Conservation (phyloP, 2,888 invertebrate genomes). For the Trachelus troglodyta region DNA sequence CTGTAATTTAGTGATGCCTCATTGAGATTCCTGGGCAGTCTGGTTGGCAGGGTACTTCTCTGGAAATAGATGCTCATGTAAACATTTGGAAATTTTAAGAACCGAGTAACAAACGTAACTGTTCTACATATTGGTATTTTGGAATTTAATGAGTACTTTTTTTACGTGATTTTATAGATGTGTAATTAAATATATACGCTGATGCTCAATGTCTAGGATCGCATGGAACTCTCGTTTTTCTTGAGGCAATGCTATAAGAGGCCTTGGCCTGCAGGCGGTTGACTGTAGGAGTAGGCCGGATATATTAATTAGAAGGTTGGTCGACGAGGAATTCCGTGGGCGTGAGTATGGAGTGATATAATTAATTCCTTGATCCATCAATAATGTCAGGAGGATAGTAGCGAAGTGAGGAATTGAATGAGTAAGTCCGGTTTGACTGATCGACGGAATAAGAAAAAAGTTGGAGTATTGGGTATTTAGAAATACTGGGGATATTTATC, state of each 20-base stretch:
- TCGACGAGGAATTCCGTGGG: constrained; percentile 35
- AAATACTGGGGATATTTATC: background rate
- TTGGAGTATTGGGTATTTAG: background rate
- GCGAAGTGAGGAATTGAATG: background rate
- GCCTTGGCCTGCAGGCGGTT: background rate
- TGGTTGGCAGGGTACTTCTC: background rate
- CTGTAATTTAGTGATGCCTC: constrained; percentile 11
- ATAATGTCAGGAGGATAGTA: background rate
- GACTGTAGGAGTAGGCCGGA: background rate
- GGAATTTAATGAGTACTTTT: background rate
- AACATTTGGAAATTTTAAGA: background rate
- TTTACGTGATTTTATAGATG: too few relatives aligned
- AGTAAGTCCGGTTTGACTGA: background rate
- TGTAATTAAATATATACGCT: background rate
- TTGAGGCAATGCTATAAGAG: background rate
- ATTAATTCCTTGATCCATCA: constrained; percentile 29
- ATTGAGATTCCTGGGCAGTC: constrained; percentile 24
- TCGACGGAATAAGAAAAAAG: background rate
- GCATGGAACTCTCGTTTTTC: background rate
- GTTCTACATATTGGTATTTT: background rate
- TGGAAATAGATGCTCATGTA: background rate
- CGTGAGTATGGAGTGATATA: constrained; percentile 26
- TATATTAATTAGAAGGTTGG: constrained; percentile 40
- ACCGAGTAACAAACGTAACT: background rate
- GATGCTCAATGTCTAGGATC: background rate